These are phyloP conservation scores for Crotophaga sulcirostris DNA, from an alignment of 2,113 vertebrate species.

Conservation along the genomic window DNA sequence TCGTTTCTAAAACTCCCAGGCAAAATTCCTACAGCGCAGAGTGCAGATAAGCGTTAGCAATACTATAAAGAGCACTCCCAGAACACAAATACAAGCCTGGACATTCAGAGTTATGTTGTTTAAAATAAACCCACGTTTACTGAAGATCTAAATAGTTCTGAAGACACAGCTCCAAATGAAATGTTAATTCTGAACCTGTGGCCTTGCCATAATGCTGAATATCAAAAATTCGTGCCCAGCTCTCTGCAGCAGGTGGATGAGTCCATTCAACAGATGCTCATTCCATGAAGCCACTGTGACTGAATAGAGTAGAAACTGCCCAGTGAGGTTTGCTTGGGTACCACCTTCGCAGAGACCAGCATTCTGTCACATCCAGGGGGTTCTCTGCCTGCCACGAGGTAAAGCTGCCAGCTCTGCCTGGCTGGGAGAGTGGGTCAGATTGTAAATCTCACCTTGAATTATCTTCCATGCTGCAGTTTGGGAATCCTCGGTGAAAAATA, in stretches of 20 bases:
- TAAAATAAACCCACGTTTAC: neutral
- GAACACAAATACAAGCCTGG: neutral
- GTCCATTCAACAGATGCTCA: neutral
- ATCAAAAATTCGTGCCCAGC: neutral
- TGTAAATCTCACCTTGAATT: neutral
- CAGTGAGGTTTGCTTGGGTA: neutral
- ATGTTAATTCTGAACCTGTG: neutral
- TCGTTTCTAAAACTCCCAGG: neutral
- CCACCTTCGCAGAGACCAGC: rapidly evolving
- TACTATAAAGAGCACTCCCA: neutral
- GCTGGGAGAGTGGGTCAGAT: neutral
- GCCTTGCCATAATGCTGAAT: rapidly evolving
- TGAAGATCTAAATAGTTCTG: neutral
- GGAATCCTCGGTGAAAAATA: neutral
- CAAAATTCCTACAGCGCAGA: neutral
- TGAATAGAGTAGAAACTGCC: neutral
- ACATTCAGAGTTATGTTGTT: neutral
- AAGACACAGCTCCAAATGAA: neutral
- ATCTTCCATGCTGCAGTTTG: neutral
- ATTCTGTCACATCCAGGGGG: rapidly evolving
- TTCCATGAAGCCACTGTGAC: rapidly evolving
- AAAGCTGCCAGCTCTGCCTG: neutral
- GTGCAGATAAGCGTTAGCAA: neutral
- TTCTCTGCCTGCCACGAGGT: neutral
- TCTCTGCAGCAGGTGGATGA: neutral